A percentile compares a stretch with the other conserved stretches of the same genome.
Evolutionary conservation across 92 coral and sea anemone species (phyloP).

Genomic region (Porites cylindrica): DNA sequence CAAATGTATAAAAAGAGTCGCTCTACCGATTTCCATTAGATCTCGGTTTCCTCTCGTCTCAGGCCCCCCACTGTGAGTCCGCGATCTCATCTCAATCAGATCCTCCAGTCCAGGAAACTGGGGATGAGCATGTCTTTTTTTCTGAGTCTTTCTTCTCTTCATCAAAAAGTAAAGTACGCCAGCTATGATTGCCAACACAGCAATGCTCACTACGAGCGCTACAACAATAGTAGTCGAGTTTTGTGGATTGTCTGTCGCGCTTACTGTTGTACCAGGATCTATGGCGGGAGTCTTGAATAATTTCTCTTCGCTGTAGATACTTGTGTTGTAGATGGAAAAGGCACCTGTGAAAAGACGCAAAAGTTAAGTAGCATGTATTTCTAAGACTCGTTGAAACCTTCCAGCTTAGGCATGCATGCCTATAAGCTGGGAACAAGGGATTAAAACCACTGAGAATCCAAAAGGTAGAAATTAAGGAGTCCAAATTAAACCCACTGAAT

Average conservation of each 20-base stretch:
- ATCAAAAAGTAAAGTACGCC: slow-evolving; percentile 3
- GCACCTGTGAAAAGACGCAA: slow-evolving; percentile 21
- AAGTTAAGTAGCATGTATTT: too few relatives aligned
- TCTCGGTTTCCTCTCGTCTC: slow-evolving; percentile 55
- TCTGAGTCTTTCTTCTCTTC: slow-evolving; percentile 21
- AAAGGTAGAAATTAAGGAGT: too few relatives aligned
- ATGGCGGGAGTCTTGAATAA: not conserved
- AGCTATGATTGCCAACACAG: not conserved
- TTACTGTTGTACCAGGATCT: not conserved
- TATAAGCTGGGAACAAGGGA: too few relatives aligned
- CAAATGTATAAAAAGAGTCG: not conserved
- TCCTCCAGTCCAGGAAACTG: slow-evolving; percentile 32
- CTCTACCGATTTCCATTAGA: slow-evolving; percentile 23
- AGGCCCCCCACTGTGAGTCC: slow-evolving; percentile 43
- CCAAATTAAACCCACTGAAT: too few relatives aligned
- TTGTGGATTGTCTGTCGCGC: not conserved
- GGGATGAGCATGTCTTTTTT: slow-evolving; percentile 8
- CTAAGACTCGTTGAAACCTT: too few relatives aligned
- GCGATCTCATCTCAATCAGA: slow-evolving; percentile 67
- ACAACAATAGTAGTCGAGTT: slow-evolving; percentile 40
- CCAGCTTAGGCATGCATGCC: too few relatives aligned
- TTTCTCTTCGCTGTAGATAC: slow-evolving; percentile 24
- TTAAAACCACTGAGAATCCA: too few relatives aligned
- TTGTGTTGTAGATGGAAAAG: slow-evolving; percentile 35
- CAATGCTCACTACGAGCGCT: slow-evolving; percentile 24